Evolutionary conservation across 2,113 vertebrate genomes (phyloP).

Genomic region (Rattus norvegicus): DNA sequence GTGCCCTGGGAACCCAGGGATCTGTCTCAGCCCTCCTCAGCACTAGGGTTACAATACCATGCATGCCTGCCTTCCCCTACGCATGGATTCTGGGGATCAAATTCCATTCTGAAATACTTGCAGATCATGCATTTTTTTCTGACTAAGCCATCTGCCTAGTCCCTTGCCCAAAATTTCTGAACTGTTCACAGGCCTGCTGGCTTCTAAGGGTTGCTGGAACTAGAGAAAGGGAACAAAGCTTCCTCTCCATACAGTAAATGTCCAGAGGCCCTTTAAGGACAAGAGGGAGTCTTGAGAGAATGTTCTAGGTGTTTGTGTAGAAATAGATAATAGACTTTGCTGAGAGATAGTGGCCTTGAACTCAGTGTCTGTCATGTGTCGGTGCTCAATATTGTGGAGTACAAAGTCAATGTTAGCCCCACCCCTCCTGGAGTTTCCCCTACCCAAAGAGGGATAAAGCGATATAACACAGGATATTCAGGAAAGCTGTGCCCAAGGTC

Average conservation of each 20-base stretch:
- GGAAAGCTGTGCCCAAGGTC: background rate
- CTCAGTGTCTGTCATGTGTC: background rate
- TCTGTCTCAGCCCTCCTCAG: background rate
- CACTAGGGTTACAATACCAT: too few relatives aligned
- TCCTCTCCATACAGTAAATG: background rate
- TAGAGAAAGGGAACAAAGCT: background rate
- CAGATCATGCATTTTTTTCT: background rate
- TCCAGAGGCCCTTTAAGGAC: background rate
- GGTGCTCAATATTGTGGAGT: background rate
- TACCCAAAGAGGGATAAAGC: background rate
- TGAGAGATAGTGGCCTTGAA: background rate
- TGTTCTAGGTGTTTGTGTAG: background rate
- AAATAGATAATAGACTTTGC: background rate
- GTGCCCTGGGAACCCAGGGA: too few relatives aligned
- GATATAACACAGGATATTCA: fast-evolving
- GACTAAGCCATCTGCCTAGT: background rate
- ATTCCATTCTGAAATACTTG: background rate
- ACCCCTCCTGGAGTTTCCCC: background rate
- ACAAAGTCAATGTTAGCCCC: background rate
- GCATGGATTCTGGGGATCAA: background rate
- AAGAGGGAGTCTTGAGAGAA: background rate
- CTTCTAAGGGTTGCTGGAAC: background rate
- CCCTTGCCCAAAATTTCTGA: background rate
- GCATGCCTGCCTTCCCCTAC: background rate
- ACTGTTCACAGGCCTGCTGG: background rate